Percentiles rank a stretch among this genome's conserved stretches.
These are phyloP conservation scores for Stomorhina lunata DNA, from an alignment of 2,888 invertebrate species.

Conservation along the genomic window DNA sequence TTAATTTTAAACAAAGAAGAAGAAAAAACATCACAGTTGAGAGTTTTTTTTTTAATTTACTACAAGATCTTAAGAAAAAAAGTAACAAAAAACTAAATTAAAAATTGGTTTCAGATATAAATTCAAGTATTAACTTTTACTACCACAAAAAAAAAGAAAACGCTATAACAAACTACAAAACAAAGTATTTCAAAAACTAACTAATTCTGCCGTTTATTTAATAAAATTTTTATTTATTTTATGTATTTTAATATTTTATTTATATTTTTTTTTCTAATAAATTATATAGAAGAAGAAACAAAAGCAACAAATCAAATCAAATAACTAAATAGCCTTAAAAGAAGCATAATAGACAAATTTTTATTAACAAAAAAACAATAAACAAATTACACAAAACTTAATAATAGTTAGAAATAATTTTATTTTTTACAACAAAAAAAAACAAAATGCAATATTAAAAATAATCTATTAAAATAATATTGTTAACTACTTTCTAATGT, in stretches of 20 bases:
- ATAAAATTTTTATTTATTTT: slow-evolving; percentile 59
- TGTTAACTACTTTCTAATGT: slow-evolving; percentile 64
- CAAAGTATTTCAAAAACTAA: slow-evolving; percentile 56
- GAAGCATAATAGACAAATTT: slow-evolving; percentile 54
- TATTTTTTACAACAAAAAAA: slow-evolving; percentile 51
- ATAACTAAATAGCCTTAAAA: slow-evolving; percentile 68
- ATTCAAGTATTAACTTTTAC: slow-evolving; percentile 57
- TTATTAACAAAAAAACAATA: slow-evolving; percentile 39
- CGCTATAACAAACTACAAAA: too few relatives aligned
- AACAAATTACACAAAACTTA: slow-evolving; percentile 41
- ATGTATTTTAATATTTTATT: slow-evolving; percentile 34
- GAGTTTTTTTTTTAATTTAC: slow-evolving; percentile 62
- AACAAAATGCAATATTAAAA: slow-evolving; percentile 69
- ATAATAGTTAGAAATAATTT: too few relatives aligned
- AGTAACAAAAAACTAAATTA: slow-evolving; percentile 37
- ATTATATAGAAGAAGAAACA: slow-evolving; percentile 4
- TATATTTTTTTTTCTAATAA: slow-evolving; percentile 27
- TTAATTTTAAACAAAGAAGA: slow-evolving; percentile 21
- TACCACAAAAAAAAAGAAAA: slow-evolving; percentile 42
- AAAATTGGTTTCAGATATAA: slow-evolving; percentile 59
- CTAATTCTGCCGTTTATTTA: slow-evolving; percentile 59
- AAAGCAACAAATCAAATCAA: slow-evolving; percentile 61
- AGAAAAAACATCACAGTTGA: slow-evolving; percentile 67
- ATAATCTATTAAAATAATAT: slow-evolving; percentile 55
- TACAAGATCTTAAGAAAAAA: slow-evolving; percentile 13